These are phyloP conservation scores for Etheostoma cragini DNA, from an alignment of 2,113 vertebrate genomes.

Conservation along the genomic window DNA sequence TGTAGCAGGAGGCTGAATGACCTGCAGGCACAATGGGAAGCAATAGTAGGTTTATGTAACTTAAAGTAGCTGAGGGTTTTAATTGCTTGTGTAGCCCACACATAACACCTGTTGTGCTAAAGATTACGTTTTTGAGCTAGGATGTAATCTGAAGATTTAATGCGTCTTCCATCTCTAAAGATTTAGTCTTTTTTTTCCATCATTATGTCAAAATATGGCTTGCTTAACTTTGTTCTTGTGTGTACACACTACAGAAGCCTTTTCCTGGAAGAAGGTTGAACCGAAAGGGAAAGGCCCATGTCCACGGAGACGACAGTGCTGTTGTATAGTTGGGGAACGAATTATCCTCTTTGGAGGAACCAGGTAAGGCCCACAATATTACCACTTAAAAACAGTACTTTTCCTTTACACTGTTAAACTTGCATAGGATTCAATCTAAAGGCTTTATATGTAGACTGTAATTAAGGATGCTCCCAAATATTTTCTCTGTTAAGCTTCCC, in stretches of 20 bases:
- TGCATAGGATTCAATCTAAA: not conserved
- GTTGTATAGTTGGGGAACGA: constrained; percentile 97
- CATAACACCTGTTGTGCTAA: not conserved
- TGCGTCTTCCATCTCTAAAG: not conserved
- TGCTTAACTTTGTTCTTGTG: not conserved
- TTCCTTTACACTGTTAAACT: not conserved
- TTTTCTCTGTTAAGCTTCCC: not conserved
- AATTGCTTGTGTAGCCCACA: not conserved
- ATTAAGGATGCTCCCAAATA: not conserved
- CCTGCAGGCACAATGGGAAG: constrained; percentile 11
- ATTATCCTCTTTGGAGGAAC: constrained; percentile 98
- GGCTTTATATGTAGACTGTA: not conserved
- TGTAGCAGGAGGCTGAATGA: constrained; percentile 34
- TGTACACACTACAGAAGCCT: constrained; percentile 73
- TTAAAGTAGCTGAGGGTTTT: not conserved
- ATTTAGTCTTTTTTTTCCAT: not conserved
- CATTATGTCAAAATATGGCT: not conserved
- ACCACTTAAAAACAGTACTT: not conserved
- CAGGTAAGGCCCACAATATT: constrained; percentile 84
- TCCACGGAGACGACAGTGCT: constrained; percentile 95
- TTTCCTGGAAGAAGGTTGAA: constrained; percentile 94
- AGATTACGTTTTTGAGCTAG: constrained; percentile 7
- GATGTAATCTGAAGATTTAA: constrained; percentile 8
- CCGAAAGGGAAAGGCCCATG: constrained; percentile 96
- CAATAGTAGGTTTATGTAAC: constrained; percentile 23